phyloP scores from a whole-genome alignment of 37 sponge, comb jelly and placozoan genomes.

The Diacarnus erythraeanus region DNA sequence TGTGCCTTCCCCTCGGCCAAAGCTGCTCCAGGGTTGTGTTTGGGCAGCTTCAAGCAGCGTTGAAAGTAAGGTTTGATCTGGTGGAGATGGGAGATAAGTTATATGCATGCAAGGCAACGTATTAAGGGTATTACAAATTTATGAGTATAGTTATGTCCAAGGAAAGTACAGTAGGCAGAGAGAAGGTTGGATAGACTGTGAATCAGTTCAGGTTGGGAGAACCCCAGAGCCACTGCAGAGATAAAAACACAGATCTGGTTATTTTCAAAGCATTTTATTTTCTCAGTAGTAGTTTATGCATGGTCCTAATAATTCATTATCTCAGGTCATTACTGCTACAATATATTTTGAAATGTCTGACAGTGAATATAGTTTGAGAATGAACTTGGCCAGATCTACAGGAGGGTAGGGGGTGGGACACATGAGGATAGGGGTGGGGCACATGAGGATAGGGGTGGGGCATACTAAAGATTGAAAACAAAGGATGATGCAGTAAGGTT shows the following conservation, averaged over 20 bases:
- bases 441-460: background rate
- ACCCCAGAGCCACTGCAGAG: slow-evolving; percentile 45
- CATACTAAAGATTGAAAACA: no score
- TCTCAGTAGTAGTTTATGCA: no score
- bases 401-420: background rate
- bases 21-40: slow-evolving; percentile 33
- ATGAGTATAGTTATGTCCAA: slow-evolving; percentile 71
- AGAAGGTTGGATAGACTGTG: slow-evolving; percentile 56
- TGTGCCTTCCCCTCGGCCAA: slow-evolving; percentile 62
- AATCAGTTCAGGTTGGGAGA: slow-evolving; percentile 67
- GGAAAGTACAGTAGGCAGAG: slow-evolving; percentile 59
- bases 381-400: no score
- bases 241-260: no score
- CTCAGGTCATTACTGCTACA: no score
- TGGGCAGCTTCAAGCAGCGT: slow-evolving; percentile 40
- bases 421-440: background rate
- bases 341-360: no score
- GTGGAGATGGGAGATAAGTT: background rate
- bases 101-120: background rate
- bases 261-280: no score
- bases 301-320: no score
- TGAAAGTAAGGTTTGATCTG: slow-evolving; percentile 74
- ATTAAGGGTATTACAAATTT: slow-evolving; percentile 18
- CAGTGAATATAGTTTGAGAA: no score
- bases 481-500: no score